These are phyloP conservation scores for Pseudomyrmex dendroicus DNA, from an alignment of 1,140 invertebrate genomes.

Conservation along the genomic window DNA sequence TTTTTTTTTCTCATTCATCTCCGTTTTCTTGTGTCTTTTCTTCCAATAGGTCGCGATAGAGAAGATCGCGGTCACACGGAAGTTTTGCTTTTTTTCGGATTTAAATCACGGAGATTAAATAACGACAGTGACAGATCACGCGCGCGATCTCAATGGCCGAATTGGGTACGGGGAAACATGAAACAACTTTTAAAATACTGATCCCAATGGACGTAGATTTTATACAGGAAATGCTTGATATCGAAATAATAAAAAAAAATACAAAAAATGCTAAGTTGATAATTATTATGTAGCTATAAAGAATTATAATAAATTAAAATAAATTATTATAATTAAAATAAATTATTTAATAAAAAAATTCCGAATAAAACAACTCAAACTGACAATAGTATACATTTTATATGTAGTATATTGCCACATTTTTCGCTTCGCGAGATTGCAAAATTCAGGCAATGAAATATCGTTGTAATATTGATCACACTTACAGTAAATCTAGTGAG, in stretches of 20 bases:
- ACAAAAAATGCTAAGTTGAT: background rate
- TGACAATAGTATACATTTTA: background rate
- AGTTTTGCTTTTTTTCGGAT: background rate
- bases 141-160: background rate
- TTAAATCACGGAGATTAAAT: constrained; percentile 44
- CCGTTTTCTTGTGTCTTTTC: background rate
- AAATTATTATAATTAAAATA: no score
- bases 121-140: constrained; percentile 11
- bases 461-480: constrained; percentile 10
- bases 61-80: background rate
- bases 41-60: background rate
- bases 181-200: background rate
- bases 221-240: background rate
- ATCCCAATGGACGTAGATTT: background rate
- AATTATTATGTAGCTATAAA: background rate
- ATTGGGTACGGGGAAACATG: background rate
- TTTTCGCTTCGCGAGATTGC: background rate
- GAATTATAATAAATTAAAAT: no score
- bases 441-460: background rate
- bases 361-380: background rate
- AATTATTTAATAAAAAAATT: background rate
- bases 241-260: background rate
- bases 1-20: constrained; percentile 22
- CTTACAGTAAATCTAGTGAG: constrained; percentile 11
- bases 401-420: no score